Evolutionary conservation across 2,888 invertebrate species (phyloP).

Genomic region (Drosophila crucigera): DNA sequence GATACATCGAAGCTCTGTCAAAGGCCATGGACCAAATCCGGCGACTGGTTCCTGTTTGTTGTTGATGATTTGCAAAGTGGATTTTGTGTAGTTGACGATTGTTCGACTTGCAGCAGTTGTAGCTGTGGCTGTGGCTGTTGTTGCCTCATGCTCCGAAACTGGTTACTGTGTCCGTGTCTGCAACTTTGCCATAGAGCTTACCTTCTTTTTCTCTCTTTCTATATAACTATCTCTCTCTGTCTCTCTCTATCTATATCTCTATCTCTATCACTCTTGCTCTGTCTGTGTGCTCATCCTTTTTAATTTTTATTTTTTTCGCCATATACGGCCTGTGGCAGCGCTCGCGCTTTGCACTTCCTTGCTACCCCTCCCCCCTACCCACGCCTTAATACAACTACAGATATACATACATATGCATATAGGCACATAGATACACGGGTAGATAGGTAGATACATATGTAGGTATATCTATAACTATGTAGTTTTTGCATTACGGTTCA

Average conservation of each 20-base stretch:
- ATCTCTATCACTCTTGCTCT: not conserved
- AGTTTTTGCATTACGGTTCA: not conserved
- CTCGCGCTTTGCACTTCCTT: slow-evolving; percentile 32
- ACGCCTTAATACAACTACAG: not conserved
- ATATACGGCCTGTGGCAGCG: slow-evolving; percentile 14
- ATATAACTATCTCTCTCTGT: slow-evolving; percentile 4
- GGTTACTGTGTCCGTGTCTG: slow-evolving; percentile 50
- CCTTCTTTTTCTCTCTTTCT: slow-evolving; percentile 4
- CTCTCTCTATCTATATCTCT: not conserved
- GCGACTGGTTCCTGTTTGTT: slow-evolving; percentile 54
- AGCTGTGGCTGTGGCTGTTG: slow-evolving; percentile 25
- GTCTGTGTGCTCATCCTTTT: slow-evolving; percentile 4
- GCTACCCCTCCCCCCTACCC: not conserved
- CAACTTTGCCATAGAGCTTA: slow-evolving; percentile 26
- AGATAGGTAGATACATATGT: slow-evolving; percentile 3
- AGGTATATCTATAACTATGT: not conserved
- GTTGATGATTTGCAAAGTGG: slow-evolving; percentile 78
- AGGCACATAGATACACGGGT: slow-evolving; percentile 1
- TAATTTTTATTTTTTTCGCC: not conserved
- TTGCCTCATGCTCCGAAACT: slow-evolving; percentile 62
- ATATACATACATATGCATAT: slow-evolving; percentile 9
- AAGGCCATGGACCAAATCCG: slow-evolving; percentile 56
- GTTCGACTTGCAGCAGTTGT: slow-evolving; percentile 64
- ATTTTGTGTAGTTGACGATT: slow-evolving; percentile 79
- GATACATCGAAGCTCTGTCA: slow-evolving; percentile 35